Percentiles rank a stretch among this genome's conserved stretches.
These are phyloP conservation scores for Plebejus melissa DNA, from an alignment of 2,888 invertebrate species.

Conservation along the genomic window DNA sequence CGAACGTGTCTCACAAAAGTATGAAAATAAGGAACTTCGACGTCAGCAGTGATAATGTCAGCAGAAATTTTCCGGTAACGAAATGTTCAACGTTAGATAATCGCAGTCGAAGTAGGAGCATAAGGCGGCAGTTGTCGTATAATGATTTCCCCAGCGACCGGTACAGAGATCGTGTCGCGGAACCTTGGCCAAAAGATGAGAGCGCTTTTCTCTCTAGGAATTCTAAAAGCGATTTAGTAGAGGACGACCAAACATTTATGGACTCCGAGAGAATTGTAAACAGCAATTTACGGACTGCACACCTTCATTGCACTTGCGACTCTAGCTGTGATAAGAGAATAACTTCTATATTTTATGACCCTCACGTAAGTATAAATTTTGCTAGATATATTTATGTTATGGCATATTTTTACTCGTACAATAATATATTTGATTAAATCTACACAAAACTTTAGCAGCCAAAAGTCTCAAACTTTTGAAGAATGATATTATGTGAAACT, in stretches of 20 bases:
- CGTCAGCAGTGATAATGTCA: conserved; percentile 59
- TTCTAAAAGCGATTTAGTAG: conserved; percentile 57
- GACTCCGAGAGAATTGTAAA: conserved; percentile 62
- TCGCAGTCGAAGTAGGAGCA: conserved; percentile 68
- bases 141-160: conserved; percentile 73
- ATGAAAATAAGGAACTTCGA: conserved; percentile 68
- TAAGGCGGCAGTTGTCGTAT: conserved; percentile 72
- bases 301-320: conserved; percentile 66
- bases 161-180: conserved; percentile 59
- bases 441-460: neutral
- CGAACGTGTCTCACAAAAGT: conserved; percentile 51
- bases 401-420: neutral
- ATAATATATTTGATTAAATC: neutral
- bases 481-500: neutral
- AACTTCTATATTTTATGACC: conserved; percentile 67
- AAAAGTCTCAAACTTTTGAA: neutral
- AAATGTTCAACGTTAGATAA: conserved; percentile 74
- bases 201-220: conserved; percentile 56
- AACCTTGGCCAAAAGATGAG: conserved; percentile 60
- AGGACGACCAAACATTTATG: conserved; percentile 60
- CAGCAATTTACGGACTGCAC: conserved; percentile 48
- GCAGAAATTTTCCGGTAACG: conserved; percentile 57
- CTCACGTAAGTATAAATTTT: conserved; percentile 56
- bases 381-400: neutral
- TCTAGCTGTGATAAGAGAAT: conserved; percentile 55